Evolutionary conservation across 2,888 invertebrate genomes (phyloP).

Genomic region (Zaprionus bogoriensis): DNA sequence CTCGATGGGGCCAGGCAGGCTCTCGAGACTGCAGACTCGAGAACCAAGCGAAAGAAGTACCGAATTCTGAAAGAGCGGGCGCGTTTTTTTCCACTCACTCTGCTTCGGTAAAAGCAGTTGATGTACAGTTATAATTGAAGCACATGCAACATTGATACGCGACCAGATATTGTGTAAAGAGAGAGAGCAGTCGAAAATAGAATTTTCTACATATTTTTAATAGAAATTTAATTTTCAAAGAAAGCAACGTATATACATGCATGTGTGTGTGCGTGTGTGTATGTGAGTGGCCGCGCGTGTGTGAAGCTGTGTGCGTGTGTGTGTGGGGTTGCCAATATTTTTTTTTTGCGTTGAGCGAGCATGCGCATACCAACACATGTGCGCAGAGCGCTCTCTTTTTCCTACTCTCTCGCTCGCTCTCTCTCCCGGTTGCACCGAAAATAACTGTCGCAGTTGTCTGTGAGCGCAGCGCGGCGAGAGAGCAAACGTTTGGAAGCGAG

Average conservation of each 20-base stretch:
- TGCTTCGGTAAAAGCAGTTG: slow-evolving; percentile 18
- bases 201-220: slow-evolving; percentile 46
- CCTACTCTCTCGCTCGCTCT: slow-evolving; percentile 21
- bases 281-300: slow-evolving; percentile 31
- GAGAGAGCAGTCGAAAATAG: slow-evolving; percentile 60
- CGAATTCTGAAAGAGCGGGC: slow-evolving; percentile 48
- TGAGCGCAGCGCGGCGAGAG: slow-evolving; percentile 37
- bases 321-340: slow-evolving; percentile 45
- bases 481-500: slow-evolving; percentile 35
- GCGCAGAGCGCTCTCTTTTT: slow-evolving; percentile 16
- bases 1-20: slow-evolving; percentile 38
- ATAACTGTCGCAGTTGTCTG: slow-evolving; percentile 61
- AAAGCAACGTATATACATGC: slow-evolving; percentile 25
- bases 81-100: slow-evolving; percentile 34
- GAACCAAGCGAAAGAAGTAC: slow-evolving; percentile 19
- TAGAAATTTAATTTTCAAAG: slow-evolving; percentile 58
- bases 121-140: slow-evolving; percentile 21
- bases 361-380: slow-evolving; percentile 66
- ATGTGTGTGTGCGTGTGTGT: slow-evolving; percentile 30
- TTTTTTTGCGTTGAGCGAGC: slow-evolving; percentile 57
- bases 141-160: slow-evolving; percentile 6
- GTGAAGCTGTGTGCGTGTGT: slow-evolving; percentile 18
- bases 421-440: slow-evolving; percentile 48
- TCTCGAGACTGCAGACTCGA: slow-evolving; percentile 12
- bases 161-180: slow-evolving; percentile 22